phyloP scores from a whole-genome alignment of 1,140 invertebrate genomes.

The Drosophila pseudoobscura region DNA sequence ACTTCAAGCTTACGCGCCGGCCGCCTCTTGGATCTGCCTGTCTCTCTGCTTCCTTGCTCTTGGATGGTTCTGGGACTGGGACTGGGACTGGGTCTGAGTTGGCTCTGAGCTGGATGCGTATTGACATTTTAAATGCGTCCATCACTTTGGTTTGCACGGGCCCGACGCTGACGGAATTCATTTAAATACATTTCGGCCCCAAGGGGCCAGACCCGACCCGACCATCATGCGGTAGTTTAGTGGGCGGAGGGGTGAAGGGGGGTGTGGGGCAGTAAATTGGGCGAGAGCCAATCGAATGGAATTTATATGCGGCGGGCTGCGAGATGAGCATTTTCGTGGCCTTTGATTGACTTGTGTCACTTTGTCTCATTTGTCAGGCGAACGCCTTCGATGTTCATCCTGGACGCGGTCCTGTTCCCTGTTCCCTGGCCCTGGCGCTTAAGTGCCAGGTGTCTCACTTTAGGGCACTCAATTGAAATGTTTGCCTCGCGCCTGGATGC shows the following conservation, averaged over 20 bases:
- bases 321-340: slow-evolving; percentile 47
- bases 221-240: slow-evolving; percentile 11
- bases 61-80: too few relatives aligned
- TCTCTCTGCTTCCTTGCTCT: background rate
- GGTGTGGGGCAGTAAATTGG: slow-evolving; percentile 58
- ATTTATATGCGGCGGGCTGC: slow-evolving; percentile 64
- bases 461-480: slow-evolving; percentile 71
- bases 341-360: slow-evolving; percentile 83
- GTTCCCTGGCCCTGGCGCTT: slow-evolving; percentile 53
- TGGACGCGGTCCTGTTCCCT: background rate
- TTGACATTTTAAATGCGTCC: slow-evolving; percentile 83
- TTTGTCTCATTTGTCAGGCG: slow-evolving; percentile 83
- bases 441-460: slow-evolving; percentile 78
- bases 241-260: slow-evolving; percentile 4
- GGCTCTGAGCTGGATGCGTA: slow-evolving; percentile 63
- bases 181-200: slow-evolving; percentile 81
- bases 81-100: background rate
- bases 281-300: slow-evolving; percentile 53
- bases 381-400: slow-evolving; percentile 54
- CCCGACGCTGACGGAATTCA: slow-evolving; percentile 73
- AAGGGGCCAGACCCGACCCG: slow-evolving; percentile 40
- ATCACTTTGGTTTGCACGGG: slow-evolving; percentile 56
- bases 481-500: slow-evolving; percentile 21
- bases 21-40: slow-evolving; percentile 10
- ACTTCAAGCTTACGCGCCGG: slow-evolving; percentile 65